phyloP scores from a whole-genome alignment of 2,113 vertebrate species.

The Campylomormyrus tamandua region DNA sequence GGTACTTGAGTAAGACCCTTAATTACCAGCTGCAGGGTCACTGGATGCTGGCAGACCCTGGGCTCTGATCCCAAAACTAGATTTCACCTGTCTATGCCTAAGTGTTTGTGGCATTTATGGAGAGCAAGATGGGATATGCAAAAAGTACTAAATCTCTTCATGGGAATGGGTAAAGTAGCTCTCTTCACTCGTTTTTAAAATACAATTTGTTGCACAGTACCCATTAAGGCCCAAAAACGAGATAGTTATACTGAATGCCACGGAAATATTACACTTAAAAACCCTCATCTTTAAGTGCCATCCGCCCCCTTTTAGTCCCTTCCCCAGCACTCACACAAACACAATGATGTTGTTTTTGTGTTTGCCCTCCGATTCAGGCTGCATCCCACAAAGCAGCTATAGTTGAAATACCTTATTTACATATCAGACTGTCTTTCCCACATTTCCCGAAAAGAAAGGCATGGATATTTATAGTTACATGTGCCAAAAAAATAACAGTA shows the following conservation, averaged over 20 bases:
- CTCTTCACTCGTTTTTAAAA: neutral
- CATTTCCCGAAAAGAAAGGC: neutral
- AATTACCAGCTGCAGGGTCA: neutral
- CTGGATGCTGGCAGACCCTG: neutral
- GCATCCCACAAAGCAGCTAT: neutral
- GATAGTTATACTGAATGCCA: neutral
- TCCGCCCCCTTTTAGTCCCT: neutral
- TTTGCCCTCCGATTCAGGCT: neutral
- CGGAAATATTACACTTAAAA: neutral
- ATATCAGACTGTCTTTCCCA: neutral
- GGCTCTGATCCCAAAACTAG: neutral
- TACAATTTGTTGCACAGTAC: neutral
- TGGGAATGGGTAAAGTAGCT: neutral
- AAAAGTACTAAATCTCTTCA: neutral
- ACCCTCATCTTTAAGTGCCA: neutral
- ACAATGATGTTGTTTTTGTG: neutral
- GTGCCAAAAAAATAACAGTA: neutral
- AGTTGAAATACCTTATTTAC: neutral
- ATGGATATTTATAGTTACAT: neutral
- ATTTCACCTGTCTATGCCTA: neutral
- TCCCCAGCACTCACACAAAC: neutral
- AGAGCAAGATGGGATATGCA: neutral
- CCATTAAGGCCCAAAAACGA: neutral
- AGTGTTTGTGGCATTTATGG: neutral
- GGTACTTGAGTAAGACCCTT: neutral